phyloP scores from a whole-genome alignment of 2,113 vertebrate species.

The Tragelaphus strepsiceros region DNA sequence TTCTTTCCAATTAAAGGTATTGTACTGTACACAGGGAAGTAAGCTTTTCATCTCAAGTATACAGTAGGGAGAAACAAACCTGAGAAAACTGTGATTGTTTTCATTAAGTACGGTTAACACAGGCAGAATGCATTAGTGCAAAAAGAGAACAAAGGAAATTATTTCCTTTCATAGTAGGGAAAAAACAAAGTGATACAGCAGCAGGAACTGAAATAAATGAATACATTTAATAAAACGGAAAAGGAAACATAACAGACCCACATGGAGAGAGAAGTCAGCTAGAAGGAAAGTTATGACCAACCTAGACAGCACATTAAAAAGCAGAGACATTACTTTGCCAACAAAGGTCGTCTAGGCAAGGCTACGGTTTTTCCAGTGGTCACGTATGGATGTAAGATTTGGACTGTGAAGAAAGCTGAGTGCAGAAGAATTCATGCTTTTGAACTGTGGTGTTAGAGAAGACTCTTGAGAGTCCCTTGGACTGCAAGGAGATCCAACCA shows the following conservation, averaged over 20 bases:
- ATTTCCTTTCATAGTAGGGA: not conserved
- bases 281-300: not conserved
- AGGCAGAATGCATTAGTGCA: constrained; percentile 27
- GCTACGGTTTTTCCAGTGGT: not conserved
- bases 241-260: not conserved
- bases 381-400: not conserved
- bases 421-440: fast-evolving
- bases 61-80: constrained; percentile 66
- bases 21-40: constrained; percentile 36
- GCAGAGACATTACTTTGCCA: not conserved
- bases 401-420: no score
- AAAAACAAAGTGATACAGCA: not conserved
- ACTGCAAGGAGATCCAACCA: no score
- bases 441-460: no score
- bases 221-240: not conserved
- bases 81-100: constrained; percentile 66
- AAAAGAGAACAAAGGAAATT: constrained; percentile 53
- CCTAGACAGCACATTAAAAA: no score
- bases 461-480: no score
- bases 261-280: not conserved
- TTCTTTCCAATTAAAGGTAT: constrained; percentile 57
- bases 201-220: not conserved
- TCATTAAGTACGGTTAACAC: constrained; percentile 65
- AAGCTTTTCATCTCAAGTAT: constrained; percentile 51
- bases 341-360: not conserved